Conservation (phyloP, 2,113 vertebrate genomes). For the Sakesphorus luctuosus region DNA sequence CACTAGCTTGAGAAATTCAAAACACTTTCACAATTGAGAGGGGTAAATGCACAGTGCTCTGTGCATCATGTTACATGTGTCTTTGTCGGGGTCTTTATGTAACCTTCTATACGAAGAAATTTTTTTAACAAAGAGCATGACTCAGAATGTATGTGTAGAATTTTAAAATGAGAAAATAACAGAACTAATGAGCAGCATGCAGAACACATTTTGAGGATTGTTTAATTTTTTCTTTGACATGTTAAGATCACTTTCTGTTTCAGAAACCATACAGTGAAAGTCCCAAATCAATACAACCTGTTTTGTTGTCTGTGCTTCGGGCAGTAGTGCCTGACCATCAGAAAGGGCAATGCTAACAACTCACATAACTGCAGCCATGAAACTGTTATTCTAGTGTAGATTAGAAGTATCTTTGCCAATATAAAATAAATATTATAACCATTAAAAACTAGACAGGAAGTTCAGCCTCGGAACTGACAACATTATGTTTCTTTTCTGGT, state of each 20-base stretch:
- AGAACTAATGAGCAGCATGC: not conserved
- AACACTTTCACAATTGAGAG: not conserved
- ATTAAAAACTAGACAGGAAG: not conserved
- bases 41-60: not conserved
- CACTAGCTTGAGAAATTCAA: not conserved
- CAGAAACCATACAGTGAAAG: not conserved
- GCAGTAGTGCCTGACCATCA: not conserved
- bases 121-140: not conserved
- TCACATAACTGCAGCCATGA: not conserved
- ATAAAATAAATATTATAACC: not conserved
- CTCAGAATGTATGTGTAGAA: not conserved
- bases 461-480: not conserved
- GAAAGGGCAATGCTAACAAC: not conserved
- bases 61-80: accelerated
- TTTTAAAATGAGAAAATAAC: not conserved
- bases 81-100: not conserved
- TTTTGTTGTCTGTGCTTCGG: not conserved
- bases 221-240: not conserved
- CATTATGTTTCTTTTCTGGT: not conserved
- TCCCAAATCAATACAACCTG: not conserved
- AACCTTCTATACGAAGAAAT: not conserved
- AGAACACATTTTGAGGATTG: not conserved
- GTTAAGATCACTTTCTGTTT: not conserved
- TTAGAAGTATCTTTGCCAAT: not conserved
- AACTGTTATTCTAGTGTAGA: not conserved